Evolutionary conservation across 2,888 invertebrate species (phyloP).

Genomic region (Drosophila colorata): DNA sequence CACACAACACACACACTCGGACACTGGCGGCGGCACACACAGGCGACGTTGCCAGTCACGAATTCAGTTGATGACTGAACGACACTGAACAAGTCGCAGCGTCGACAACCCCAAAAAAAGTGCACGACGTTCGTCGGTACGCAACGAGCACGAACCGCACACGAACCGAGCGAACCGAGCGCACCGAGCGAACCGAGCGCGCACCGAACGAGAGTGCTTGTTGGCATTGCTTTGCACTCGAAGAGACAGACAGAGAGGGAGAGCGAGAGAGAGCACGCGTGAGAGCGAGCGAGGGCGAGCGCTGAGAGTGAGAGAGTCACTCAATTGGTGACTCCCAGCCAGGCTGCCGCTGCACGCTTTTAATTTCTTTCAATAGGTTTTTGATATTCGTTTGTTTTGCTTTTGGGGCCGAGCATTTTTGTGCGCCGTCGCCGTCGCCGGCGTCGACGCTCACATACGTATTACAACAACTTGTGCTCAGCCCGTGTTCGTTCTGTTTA

Average conservation of each 20-base stretch:
- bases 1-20: constrained; percentile 46
- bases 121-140: constrained; percentile 27
- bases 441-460: constrained; percentile 30
- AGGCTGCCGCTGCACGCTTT: constrained; percentile 52
- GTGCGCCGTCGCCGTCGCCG: constrained; percentile 69
- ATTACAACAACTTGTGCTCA: constrained; percentile 52
- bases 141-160: constrained; percentile 37
- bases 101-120: constrained; percentile 82
- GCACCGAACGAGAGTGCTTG: constrained; percentile 10
- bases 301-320: constrained; percentile 47
- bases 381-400: constrained; percentile 64
- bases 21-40: constrained; percentile 75
- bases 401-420: constrained; percentile 70
- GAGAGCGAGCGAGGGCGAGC: constrained; percentile 16
- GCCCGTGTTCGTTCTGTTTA: constrained; percentile 56
- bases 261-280: constrained; percentile 13
- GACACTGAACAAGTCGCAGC: constrained; percentile 84
- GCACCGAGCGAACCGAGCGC: constrained; percentile 4
- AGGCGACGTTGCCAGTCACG: constrained; percentile 85
- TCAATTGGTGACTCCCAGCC: constrained; percentile 57
- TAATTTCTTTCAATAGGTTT: constrained; percentile 77
- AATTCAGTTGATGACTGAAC: constrained; percentile 86
- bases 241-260: constrained; percentile 29
- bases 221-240: constrained; percentile 34
- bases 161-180: constrained; percentile 22